Evolutionary conservation across 2,113 vertebrate genomes (phyloP).

Genomic region (Notiomystis cincta): DNA sequence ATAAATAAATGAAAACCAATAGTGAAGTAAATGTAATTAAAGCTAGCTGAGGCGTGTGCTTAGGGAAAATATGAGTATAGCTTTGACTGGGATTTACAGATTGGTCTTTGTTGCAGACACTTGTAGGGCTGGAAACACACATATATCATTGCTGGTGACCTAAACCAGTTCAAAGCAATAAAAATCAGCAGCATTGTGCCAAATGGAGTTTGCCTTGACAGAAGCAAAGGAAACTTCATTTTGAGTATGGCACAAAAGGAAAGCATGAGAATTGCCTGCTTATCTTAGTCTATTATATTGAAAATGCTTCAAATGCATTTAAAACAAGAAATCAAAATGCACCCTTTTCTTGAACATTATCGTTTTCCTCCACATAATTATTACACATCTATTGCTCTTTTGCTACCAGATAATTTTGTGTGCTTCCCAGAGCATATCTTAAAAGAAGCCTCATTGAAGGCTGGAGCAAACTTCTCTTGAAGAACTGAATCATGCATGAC

Average conservation of each 20-base stretch:
- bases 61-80: neutral
- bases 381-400: neutral
- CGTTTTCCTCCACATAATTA: neutral
- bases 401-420: neutral
- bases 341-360: neutral
- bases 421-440: neutral
- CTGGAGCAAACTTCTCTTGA: neutral
- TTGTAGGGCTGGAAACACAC: fast-evolving
- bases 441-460: neutral
- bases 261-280: neutral
- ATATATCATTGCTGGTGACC: fast-evolving
- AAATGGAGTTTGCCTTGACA: neutral
- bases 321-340: neutral
- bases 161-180: neutral
- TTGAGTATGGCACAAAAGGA: neutral
- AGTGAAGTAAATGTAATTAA: neutral
- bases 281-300: neutral
- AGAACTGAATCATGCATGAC: fast-evolving
- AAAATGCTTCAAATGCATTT: neutral
- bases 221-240: neutral
- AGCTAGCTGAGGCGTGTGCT: neutral
- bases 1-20: neutral
- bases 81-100: neutral
- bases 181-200: neutral
- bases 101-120: neutral